phyloP scores from a whole-genome alignment of 2,113 vertebrate species.

The Thalassoma bifasciatum region DNA sequence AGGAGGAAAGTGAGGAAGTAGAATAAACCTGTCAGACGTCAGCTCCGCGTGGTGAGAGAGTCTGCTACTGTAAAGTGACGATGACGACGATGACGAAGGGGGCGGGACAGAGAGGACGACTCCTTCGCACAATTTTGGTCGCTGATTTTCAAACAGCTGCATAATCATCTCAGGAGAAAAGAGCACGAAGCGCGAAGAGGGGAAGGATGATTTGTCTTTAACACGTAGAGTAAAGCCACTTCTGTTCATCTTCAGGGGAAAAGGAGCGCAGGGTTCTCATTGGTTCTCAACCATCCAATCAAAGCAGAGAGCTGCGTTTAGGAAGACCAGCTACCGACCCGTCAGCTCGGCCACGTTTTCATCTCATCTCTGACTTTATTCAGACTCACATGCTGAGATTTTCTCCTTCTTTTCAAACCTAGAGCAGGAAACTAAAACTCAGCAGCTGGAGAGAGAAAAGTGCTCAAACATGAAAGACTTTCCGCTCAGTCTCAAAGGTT shows the following conservation, averaged over 20 bases:
- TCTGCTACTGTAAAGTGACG: conserved; percentile 1
- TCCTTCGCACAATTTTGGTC: conserved; percentile 34
- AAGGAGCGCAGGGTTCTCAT: not conserved
- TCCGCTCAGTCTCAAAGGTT: conserved; percentile 24
- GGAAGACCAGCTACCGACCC: conserved; percentile 74
- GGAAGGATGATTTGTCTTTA: conserved; percentile 32
- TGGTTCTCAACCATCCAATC: conserved; percentile 14
- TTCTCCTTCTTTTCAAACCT: not conserved
- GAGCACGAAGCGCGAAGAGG: conserved; percentile 17
- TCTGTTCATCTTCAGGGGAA: not conserved
- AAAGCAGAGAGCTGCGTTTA: conserved; percentile 49
- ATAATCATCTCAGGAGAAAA: not conserved
- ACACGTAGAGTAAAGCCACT: conserved; percentile 47
- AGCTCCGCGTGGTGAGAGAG: not conserved
- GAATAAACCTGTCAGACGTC: not conserved
- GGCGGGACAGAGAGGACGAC: conserved; percentile 23
- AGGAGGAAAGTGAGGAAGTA: not conserved
- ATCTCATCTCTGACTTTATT: not conserved
- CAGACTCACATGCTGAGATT: not conserved
- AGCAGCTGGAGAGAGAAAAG: not conserved
- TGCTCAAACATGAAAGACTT: conserved; percentile 1
- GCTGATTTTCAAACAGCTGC: conserved; percentile 33
- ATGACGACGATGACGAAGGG: conserved; percentile 22
- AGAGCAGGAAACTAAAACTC: conserved; percentile 8
- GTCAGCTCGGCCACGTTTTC: conserved; percentile 6